Conservation (phyloP, 1,140 invertebrate species). For the Lepidurus arcticus region DNA sequence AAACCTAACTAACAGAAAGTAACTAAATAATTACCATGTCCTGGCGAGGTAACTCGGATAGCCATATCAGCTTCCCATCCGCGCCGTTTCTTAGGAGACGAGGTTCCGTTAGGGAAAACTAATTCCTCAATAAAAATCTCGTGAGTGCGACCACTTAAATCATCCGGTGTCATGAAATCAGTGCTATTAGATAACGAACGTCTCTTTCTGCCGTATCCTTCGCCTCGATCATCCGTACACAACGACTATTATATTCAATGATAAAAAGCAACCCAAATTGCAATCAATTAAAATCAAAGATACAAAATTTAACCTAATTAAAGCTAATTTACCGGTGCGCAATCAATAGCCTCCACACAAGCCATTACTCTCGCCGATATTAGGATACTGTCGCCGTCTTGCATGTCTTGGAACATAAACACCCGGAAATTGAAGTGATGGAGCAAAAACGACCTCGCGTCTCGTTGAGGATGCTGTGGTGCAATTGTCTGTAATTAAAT, state of each 20-base stretch:
- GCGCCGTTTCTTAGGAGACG: constrained; percentile 19
- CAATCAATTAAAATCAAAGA: neutral
- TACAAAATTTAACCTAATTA: neutral
- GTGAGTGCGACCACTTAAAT: constrained; percentile 24
- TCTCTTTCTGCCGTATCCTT: constrained; percentile 30
- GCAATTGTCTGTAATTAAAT: constrained; percentile 39
- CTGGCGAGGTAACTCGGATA: constrained; percentile 29
- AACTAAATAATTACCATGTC: constrained; percentile 28
- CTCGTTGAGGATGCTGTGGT: constrained; percentile 49
- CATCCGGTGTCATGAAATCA: neutral
- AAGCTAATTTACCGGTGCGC: constrained; percentile 40
- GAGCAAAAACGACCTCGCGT: constrained; percentile 45
- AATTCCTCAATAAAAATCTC: constrained; percentile 32
- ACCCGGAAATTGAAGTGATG: constrained; percentile 55
- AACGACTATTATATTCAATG: constrained; percentile 24
- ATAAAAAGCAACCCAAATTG: neutral
- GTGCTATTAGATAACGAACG: constrained; percentile 11
- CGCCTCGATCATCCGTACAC: constrained; percentile 31
- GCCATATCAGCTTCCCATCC: constrained; percentile 35
- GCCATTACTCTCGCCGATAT: constrained; percentile 55
- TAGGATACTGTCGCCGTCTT: constrained; percentile 55
- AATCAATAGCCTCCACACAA: constrained; percentile 56
- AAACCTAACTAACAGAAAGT: too few relatives aligned
- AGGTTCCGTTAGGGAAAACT: constrained; percentile 31
- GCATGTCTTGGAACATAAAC: constrained; percentile 63